Conservation (phyloP, 2,113 vertebrate species). For the Lichenostomus cassidix region DNA sequence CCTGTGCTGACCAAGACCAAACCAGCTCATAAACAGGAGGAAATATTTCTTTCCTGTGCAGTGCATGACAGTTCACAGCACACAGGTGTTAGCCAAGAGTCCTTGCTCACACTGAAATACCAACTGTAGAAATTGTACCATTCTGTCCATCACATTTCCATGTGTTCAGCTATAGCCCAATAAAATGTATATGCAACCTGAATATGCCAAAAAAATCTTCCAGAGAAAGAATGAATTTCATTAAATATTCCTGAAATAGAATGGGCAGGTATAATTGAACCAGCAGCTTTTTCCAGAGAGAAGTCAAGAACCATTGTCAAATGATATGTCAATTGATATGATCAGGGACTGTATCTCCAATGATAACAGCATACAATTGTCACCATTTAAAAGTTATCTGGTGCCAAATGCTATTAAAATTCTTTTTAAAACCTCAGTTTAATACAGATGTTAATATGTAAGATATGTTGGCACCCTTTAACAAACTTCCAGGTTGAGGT, state of each 20-base stretch:
- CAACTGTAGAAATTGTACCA: not conserved
- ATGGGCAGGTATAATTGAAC: not conserved
- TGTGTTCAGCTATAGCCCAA: not conserved
- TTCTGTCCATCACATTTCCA: not conserved
- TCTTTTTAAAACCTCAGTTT: not conserved
- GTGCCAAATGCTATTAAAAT: not conserved
- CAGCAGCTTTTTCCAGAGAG: not conserved
- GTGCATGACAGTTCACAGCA: not conserved
- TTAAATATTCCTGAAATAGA: not conserved
- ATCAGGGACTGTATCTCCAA: not conserved
- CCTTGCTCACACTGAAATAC: not conserved
- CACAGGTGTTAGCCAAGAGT: not conserved
- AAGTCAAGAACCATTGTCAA: not conserved
- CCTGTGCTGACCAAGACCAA: not conserved
- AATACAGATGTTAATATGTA: not conserved
- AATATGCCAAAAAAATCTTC: not conserved
- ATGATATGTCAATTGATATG: not conserved
- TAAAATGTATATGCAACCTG: not conserved
- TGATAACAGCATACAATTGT: not conserved
- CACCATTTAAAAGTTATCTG: not conserved
- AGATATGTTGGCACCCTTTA: not conserved
- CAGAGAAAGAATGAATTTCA: not conserved
- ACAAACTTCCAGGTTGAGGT: not conserved
- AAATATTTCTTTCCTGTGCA: not conserved
- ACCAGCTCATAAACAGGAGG: not conserved